Conservation (phyloP, 2,113 vertebrate species). For the Equus quagga region DNA sequence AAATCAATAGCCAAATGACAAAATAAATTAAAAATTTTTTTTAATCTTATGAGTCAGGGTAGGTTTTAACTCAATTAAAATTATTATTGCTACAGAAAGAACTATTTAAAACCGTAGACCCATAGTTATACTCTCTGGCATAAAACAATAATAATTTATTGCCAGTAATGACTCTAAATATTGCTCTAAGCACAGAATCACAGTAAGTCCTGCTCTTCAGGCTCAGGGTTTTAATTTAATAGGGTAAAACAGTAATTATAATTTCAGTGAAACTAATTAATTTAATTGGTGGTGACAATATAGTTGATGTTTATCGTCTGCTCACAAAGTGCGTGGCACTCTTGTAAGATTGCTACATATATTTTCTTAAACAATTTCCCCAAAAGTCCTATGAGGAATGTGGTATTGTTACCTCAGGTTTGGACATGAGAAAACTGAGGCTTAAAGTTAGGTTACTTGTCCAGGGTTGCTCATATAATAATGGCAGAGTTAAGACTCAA, state of each 20-base stretch:
- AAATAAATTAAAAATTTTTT: background rate
- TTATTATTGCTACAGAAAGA: background rate
- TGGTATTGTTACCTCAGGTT: background rate
- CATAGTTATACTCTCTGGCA: background rate
- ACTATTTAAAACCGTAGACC: background rate
- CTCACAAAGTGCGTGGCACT: background rate
- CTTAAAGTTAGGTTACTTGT: background rate
- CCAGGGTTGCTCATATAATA: background rate
- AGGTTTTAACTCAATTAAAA: constrained; percentile 8
- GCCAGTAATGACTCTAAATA: background rate
- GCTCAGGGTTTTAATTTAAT: constrained; percentile 49
- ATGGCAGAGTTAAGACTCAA: background rate
- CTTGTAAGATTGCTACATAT: background rate
- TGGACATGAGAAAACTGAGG: background rate
- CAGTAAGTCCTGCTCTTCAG: background rate
- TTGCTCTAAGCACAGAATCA: constrained; percentile 12
- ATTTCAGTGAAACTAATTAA: constrained; percentile 55
- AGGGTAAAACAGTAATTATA: constrained; percentile 52
- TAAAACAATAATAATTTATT: constrained; percentile 51
- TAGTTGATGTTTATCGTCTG: constrained; percentile 12
- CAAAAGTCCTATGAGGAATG: background rate
- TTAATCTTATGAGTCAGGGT: background rate
- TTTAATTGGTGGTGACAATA: constrained; percentile 44
- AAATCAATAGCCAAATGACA: constrained; percentile 16
- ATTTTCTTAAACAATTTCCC: constrained; percentile 17